Base-by-base conservation (phyloP, 2,888 invertebrate species). In the Zaprionus bogoriensis region DNA sequence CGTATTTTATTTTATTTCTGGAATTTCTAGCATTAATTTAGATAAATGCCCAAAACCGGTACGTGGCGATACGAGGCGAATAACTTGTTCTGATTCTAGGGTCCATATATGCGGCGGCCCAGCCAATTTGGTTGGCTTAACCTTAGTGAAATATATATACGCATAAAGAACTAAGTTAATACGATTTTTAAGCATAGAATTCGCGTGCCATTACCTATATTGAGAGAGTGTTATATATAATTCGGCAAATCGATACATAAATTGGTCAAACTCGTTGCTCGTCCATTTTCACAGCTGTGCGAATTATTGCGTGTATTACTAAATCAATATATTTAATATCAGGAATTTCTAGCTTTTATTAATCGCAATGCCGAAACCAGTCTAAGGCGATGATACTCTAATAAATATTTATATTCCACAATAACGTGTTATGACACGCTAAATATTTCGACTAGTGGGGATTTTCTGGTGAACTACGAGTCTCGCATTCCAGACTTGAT, bases 1-100 rank as follows among this genome's bases (percentile, higher is more conserved):
- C 60, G 51, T 53, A 55, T 67, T 67, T 36, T 67, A 67, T 55
- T 57, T 67, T 46, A 55, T 42, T 58, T 64, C 7, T 57, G 63
- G 68, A 72, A 73, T 72, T 72, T 72, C 47, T 32, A 20, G 54
- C 59, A 64, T 67, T 59, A 42, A 64, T 71, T 72, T 54, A 71
- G 62, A 53, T 51, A 58, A 70, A 67, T 58, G 51, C 39, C 58
- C 30, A 45, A 71, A 71, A 72, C 63, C 55, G 63, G 72, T 67
- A 48, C 7, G n/a, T n/a, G n/a, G n/a, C n/a, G n/a, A 20, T 7
- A 54, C 25, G 32, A 28, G 25, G 5, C 41, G 38, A 48, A 55
- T 41, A 59, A 72, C 72, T 55, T 41, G 58, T 67, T 71, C 62
- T 52, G 23, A 42, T 62, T 55, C 51, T 58, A 48, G 52, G 36